phyloP scores from a whole-genome alignment of 2,888 invertebrate species.

The Gasteruption jaculator region DNA sequence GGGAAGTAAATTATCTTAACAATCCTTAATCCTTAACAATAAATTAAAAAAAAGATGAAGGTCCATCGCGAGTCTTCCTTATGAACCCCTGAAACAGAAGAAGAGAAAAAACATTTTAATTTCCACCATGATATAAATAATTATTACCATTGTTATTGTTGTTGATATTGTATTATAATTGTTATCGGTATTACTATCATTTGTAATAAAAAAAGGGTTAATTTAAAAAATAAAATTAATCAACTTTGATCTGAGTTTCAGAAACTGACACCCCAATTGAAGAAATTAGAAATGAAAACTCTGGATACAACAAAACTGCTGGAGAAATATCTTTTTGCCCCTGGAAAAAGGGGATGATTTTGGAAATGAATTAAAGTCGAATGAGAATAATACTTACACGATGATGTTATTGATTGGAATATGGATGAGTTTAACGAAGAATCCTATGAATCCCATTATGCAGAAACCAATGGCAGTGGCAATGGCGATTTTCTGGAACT shows the following conservation, averaged over 20 bases:
- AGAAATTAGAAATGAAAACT: background rate
- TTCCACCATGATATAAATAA: too few relatives aligned
- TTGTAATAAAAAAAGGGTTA: too few relatives aligned
- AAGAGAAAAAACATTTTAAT: too few relatives aligned
- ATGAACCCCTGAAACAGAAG: constrained; percentile 41
- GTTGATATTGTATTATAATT: too few relatives aligned
- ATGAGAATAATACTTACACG: constrained; percentile 68
- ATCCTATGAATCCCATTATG: constrained; percentile 99
- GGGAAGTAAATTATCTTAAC: constrained; percentile 30
- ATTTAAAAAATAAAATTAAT: too few relatives aligned
- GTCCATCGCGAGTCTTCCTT: constrained; percentile 25
- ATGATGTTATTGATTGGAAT: constrained; percentile 98
- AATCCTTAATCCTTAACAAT: constrained; percentile 31
- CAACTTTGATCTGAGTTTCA: background rate
- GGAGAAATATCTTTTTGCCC: background rate
- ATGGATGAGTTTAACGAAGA: constrained; percentile 99
- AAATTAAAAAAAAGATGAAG: constrained; percentile 12
- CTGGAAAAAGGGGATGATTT: too few relatives aligned
- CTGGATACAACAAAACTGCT: background rate
- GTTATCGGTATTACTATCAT: too few relatives aligned
- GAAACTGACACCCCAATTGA: too few relatives aligned
- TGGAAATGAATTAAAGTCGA: constrained; percentile 3
- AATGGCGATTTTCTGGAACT: constrained; percentile 99
- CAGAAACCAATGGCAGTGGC: constrained; percentile 99
- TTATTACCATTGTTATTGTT: too few relatives aligned